Percentiles rank a stretch among this genome's conserved stretches.
Conservation (phyloP, 2,888 invertebrate genomes). For the Punctoribates punctum region DNA sequence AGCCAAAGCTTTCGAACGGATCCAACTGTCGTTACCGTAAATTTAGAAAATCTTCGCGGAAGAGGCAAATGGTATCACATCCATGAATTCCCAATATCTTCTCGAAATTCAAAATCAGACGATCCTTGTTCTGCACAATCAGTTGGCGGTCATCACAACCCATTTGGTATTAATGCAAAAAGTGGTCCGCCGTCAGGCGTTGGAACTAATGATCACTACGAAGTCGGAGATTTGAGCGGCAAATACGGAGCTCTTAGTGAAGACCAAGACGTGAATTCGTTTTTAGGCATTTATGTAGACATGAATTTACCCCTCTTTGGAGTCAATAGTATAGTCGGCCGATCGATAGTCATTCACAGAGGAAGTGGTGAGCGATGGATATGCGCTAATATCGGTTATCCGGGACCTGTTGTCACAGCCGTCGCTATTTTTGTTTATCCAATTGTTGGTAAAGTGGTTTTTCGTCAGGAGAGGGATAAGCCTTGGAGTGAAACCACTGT, state of each 20-base stretch:
- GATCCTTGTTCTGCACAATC: slow-evolving; percentile 63
- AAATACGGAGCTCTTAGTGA: slow-evolving; percentile 60
- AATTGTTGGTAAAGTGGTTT: slow-evolving; percentile 74
- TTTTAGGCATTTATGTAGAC: slow-evolving; percentile 65
- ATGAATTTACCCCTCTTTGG: slow-evolving; percentile 79
- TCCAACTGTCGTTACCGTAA: slow-evolving; percentile 59
- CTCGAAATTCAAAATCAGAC: slow-evolving; percentile 46
- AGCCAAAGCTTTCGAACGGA: slow-evolving; percentile 76
- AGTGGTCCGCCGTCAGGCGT: slow-evolving; percentile 53
- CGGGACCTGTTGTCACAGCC: slow-evolving; percentile 66
- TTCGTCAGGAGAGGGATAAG: slow-evolving; percentile 63
- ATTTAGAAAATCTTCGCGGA: slow-evolving; percentile 52
- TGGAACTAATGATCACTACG: slow-evolving; percentile 84
- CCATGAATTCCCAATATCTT: slow-evolving; percentile 55
- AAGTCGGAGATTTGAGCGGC: slow-evolving; percentile 81
- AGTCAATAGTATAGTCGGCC: slow-evolving; percentile 72
- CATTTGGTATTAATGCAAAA: slow-evolving; percentile 56
- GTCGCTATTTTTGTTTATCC: slow-evolving; percentile 81
- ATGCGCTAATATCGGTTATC: slow-evolving; percentile 55
- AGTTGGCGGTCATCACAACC: slow-evolving; percentile 70
- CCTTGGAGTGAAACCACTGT: slow-evolving; percentile 81
- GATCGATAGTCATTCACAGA: slow-evolving; percentile 69
- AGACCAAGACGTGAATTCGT: slow-evolving; percentile 45
- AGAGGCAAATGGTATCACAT: slow-evolving; percentile 55
- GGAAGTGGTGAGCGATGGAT: slow-evolving; percentile 52